A percentile compares a stretch with the other conserved stretches of the same genome.
Evolutionary conservation across 2,888 invertebrate genomes (phyloP).

Genomic region (Perizoma flavofasciatum): DNA sequence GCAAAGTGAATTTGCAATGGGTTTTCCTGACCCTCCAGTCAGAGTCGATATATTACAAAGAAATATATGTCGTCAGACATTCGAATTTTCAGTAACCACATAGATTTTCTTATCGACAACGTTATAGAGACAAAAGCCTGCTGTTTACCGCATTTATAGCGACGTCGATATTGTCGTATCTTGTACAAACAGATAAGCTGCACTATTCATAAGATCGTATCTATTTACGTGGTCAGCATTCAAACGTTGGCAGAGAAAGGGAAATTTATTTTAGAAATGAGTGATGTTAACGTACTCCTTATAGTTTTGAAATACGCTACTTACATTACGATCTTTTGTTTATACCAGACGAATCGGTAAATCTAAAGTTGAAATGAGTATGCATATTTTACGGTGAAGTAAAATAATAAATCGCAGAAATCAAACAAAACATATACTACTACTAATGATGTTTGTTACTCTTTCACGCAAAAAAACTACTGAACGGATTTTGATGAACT

Average conservation of each 20-base stretch:
- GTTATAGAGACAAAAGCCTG: slow-evolving; percentile 21
- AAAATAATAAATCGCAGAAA: too few species aligned
- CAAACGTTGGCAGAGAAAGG: slow-evolving; percentile 26
- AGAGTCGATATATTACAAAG: neutral
- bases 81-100: too few species aligned
- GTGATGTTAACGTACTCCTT: slow-evolving; percentile 13
- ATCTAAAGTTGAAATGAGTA: too few species aligned
- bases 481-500: too few species aligned
- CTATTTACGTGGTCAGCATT: slow-evolving; percentile 17
- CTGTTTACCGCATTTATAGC: slow-evolving; percentile 49
- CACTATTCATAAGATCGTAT: slow-evolving; percentile 9
- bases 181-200: slow-evolving; percentile 14
- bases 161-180: slow-evolving; percentile 25
- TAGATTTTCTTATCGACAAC: too few species aligned
- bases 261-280: slow-evolving; percentile 30
- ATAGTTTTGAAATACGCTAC: neutral
- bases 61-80: too few species aligned
- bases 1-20: neutral
- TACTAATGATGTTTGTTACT: too few species aligned
- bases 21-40: neutral
- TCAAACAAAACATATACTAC: too few species aligned
- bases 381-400: too few species aligned
- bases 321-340: neutral
- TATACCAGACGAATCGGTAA: neutral
- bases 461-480: too few species aligned